Evolutionary conservation across 2,797 vertebrate genomes (phyloP).

Genomic region (Echiichthys vipera): DNA sequence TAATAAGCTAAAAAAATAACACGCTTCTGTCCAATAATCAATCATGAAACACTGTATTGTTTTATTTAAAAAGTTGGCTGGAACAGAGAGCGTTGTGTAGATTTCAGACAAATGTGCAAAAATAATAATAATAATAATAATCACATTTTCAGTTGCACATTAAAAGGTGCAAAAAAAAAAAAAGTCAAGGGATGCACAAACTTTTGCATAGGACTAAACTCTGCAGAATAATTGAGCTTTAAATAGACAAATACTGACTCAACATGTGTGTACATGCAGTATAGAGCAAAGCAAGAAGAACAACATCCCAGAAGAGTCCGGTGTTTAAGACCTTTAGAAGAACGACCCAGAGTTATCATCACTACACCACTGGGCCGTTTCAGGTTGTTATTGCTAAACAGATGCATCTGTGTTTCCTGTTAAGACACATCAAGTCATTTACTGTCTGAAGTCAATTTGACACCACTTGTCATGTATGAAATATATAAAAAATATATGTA

Average conservation of each 20-base stretch:
- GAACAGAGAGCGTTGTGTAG: conserved; percentile 52
- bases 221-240: conserved; percentile 58
- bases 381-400: conserved; percentile 71
- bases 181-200: conserved; percentile 59
- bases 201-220: conserved; percentile 76
- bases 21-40: neutral
- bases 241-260: conserved; percentile 33
- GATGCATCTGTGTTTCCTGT: conserved; percentile 12
- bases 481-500: conserved; percentile 50
- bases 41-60: conserved; percentile 21
- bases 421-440: conserved; percentile 29
- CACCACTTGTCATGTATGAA: conserved; percentile 44
- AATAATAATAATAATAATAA: too few species aligned
- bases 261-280: conserved; percentile 57
- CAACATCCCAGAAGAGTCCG: conserved; percentile 32
- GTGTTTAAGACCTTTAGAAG: conserved; percentile 39
- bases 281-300: conserved; percentile 38
- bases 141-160: conserved; percentile 59
- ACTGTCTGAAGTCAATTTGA: conserved; percentile 33
- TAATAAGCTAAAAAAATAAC: neutral
- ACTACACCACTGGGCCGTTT: conserved; percentile 45
- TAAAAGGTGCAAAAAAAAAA: conserved; percentile 60
- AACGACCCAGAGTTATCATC: conserved; percentile 27
- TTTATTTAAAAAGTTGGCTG: conserved; percentile 67
- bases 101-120: conserved; percentile 56